These are phyloP conservation scores for Drosophila multiciliata DNA, from an alignment of 2,888 invertebrate genomes.

Conservation along the genomic window DNA sequence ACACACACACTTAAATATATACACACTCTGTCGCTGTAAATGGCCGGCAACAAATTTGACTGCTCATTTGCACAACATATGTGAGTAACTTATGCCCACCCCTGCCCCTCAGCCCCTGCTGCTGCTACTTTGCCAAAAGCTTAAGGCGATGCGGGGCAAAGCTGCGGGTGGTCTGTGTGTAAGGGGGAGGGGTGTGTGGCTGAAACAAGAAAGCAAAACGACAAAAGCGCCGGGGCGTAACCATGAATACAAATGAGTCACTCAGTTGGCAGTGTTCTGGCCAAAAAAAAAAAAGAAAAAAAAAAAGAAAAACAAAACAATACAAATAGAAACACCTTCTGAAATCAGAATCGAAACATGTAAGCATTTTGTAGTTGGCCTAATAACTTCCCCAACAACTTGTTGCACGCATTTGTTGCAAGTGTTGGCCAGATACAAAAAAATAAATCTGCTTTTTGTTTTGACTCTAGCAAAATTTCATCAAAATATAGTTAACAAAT, in stretches of 20 bases:
- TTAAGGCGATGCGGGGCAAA: neutral
- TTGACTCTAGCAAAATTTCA: neutral
- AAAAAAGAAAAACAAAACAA: neutral
- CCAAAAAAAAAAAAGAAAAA: constrained; percentile 10
- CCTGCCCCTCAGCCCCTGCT: neutral
- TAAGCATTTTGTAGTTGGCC: constrained; percentile 43
- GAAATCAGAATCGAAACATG: constrained; percentile 27
- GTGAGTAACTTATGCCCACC: constrained; percentile 12
- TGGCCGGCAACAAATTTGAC: constrained; percentile 47
- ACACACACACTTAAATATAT: constrained; percentile 12
- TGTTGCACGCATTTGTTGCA: neutral
- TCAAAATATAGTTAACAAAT: neutral
- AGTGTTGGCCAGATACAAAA: neutral
- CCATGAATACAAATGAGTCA: constrained; percentile 75
- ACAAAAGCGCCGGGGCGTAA: constrained; percentile 61
- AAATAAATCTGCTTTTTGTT: neutral
- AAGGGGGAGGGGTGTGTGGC: neutral
- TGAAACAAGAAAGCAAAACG: constrained; percentile 20
- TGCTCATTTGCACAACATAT: constrained; percentile 46
- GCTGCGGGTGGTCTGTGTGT: neutral
- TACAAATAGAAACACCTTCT: constrained; percentile 11
- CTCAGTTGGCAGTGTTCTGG: constrained; percentile 40
- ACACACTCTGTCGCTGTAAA: constrained; percentile 24
- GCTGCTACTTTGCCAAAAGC: neutral
- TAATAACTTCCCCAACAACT: constrained; percentile 17